phyloP scores from a whole-genome alignment of 1,140 invertebrate genomes.

The Melanaphis sacchari region DNA sequence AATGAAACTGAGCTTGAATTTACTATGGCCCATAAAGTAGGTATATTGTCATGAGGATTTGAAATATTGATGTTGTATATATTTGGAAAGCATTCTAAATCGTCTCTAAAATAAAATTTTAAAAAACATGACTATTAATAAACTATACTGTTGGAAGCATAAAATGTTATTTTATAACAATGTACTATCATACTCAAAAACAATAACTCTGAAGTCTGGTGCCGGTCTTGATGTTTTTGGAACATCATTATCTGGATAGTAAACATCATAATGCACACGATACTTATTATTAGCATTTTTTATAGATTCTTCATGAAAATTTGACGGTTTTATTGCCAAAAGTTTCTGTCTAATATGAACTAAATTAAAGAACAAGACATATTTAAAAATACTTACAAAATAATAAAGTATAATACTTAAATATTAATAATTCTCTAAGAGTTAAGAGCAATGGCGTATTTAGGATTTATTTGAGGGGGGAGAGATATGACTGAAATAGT shows the following conservation, averaged over 20 bases:
- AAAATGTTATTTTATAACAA: background rate
- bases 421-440: background rate
- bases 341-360: constrained; percentile 27
- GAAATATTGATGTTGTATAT: background rate
- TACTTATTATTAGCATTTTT: background rate
- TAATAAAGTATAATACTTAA: background rate
- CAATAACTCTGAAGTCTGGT: constrained; percentile 43
- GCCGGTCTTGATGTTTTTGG: background rate
- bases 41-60: constrained; percentile 7
- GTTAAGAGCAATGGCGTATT: background rate
- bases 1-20: constrained; percentile 44
- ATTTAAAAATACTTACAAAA: background rate
- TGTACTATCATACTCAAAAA: constrained; percentile 32
- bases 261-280: background rate
- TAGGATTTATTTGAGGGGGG: no score
- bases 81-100: constrained; percentile 31
- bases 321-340: constrained; percentile 22
- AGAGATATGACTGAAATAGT: no score
- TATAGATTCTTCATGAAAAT: background rate
- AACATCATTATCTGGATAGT: constrained; percentile 34
- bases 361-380: background rate
- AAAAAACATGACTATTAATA: background rate
- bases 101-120: background rate
- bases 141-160: background rate
- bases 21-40: constrained; percentile 44